A percentile compares a stretch with the other conserved stretches of the same genome.
Evolutionary conservation across 2,888 invertebrate species (phyloP).

Genomic region (Oligia latruncula): DNA sequence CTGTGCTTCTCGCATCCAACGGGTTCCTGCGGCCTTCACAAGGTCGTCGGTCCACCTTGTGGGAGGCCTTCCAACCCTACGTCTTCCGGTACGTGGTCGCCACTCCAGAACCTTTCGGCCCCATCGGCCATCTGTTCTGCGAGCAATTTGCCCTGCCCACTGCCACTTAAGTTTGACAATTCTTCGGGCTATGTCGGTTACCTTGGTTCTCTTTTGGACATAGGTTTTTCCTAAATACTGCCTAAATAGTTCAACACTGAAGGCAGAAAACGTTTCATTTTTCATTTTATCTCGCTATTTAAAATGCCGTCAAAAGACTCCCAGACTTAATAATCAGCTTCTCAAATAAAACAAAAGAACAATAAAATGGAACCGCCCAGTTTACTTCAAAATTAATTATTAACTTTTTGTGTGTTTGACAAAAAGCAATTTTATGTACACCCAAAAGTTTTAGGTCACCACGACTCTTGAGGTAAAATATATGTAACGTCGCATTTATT

Average conservation of each 20-base stretch:
- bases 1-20: too few species aligned
- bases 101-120: too few species aligned
- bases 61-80: too few species aligned
- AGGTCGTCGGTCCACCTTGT: too few species aligned
- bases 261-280: too few species aligned
- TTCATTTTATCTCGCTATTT: conserved; percentile 2
- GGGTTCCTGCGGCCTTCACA: too few species aligned
- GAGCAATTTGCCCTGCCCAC: too few species aligned
- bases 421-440: conserved; percentile 47
- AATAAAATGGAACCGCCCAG: conserved; percentile 20
- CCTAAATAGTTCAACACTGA: not conserved
- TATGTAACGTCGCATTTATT: conserved; percentile 11
- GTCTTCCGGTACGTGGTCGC: too few species aligned
- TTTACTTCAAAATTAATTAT: conserved; percentile 43
- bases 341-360: conserved; percentile 32
- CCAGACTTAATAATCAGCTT: conserved; percentile 19
- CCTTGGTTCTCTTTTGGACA: too few species aligned
- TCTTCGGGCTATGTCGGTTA: too few species aligned
- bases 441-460: conserved; percentile 42
- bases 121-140: too few species aligned
- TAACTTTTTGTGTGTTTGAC: conserved; percentile 39
- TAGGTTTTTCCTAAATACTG: not conserved
- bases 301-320: conserved; percentile 8
- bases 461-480: not conserved
- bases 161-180: too few species aligned